These are phyloP conservation scores for Diprion similis DNA, from an alignment of 1,140 invertebrate species.

Conservation along the genomic window DNA sequence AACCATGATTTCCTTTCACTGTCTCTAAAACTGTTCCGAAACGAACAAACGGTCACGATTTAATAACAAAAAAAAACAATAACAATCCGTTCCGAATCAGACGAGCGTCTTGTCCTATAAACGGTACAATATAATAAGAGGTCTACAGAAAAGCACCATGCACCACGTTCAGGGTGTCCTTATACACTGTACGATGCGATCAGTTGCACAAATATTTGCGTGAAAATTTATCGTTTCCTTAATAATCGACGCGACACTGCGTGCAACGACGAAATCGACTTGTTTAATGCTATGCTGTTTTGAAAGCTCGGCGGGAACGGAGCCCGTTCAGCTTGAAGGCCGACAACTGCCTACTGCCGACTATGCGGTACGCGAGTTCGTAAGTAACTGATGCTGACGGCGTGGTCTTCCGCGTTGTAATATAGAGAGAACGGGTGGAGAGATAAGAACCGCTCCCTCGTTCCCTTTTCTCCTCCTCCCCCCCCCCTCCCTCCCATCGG, in stretches of 20 bases:
- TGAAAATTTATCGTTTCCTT: too few relatives aligned
- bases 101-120: too few relatives aligned
- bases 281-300: neutral
- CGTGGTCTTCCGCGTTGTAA: slow-evolving; percentile 5
- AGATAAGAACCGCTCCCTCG: neutral
- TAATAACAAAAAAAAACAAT: too few relatives aligned
- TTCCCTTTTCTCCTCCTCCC: neutral
- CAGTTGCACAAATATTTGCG: too few relatives aligned
- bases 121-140: too few relatives aligned
- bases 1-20: neutral
- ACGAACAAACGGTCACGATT: neutral
- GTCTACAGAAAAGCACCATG: too few relatives aligned
- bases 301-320: neutral
- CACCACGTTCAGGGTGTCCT: too few relatives aligned
- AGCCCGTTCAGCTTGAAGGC: slow-evolving; percentile 1
- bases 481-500: neutral
- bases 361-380: neutral
- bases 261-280: too few relatives aligned
- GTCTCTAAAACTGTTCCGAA: neutral
- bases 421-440: neutral
- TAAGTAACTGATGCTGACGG: slow-evolving; percentile 5
- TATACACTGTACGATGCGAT: too few relatives aligned
- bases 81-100: too few relatives aligned
- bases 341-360: neutral
- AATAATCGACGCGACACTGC: too few relatives aligned